These are phyloP conservation scores for Cheilosia pagana DNA, from an alignment of 2,888 invertebrate genomes.

Conservation along the genomic window DNA sequence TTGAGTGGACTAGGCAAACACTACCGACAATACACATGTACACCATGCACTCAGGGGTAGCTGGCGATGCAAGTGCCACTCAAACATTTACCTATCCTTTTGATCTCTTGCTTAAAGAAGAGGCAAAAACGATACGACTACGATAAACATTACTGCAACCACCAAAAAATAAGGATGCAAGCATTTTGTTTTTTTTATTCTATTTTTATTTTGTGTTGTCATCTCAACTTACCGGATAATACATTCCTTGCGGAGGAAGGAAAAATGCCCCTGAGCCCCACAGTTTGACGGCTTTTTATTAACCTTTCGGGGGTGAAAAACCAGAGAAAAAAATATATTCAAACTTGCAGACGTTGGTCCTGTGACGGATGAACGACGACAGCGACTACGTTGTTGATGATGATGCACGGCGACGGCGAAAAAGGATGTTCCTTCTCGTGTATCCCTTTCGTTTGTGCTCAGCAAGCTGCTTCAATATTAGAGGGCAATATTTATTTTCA, in stretches of 20 bases:
- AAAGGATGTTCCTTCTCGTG: slow-evolving; percentile 48
- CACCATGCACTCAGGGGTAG: slow-evolving; percentile 3
- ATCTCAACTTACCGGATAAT: slow-evolving; percentile 93
- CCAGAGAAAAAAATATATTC: slow-evolving; percentile 47
- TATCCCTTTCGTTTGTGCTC: slow-evolving; percentile 51
- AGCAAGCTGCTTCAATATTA: slow-evolving; percentile 42
- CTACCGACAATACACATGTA: not conserved
- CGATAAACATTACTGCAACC: slow-evolving; percentile 59
- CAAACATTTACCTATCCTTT: slow-evolving; percentile 66
- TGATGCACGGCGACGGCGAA: slow-evolving; percentile 27
- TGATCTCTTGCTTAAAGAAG: slow-evolving; percentile 42
- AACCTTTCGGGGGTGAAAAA: slow-evolving; percentile 76
- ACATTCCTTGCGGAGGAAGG: slow-evolving; percentile 98
- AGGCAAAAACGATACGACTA: slow-evolving; percentile 26
- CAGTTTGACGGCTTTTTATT: slow-evolving; percentile 93
- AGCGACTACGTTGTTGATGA: slow-evolving; percentile 38
- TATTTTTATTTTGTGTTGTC: slow-evolving; percentile 10
- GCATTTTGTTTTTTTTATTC: slow-evolving; percentile 9
- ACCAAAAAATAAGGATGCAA: slow-evolving; percentile 37
- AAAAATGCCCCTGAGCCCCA: slow-evolving; percentile 98
- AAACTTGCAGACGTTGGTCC: slow-evolving; percentile 47
- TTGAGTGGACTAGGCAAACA: slow-evolving; percentile 17
- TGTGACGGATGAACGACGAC: slow-evolving; percentile 41
- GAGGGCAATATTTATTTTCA: slow-evolving; percentile 57
- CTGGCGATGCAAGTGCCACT: slow-evolving; percentile 19